Base-by-base conservation (phyloP, 2,888 invertebrate species). In the Tubulanus polymorphus region DNA sequence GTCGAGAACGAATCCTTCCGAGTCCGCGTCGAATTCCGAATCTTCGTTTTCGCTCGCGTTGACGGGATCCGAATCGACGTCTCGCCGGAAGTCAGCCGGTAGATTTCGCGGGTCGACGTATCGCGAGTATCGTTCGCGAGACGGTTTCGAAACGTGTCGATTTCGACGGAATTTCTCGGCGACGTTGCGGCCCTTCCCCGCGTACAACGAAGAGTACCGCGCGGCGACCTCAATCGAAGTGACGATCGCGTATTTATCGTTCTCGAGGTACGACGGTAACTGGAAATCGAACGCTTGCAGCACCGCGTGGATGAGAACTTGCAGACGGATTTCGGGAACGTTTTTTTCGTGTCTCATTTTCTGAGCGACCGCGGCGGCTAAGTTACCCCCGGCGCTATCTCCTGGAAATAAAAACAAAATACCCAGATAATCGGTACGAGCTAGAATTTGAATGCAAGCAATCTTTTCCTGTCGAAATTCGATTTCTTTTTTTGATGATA, bases 281-380 rank as follows among this genome's bases (percentile, higher is more conserved):
- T 65, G 62, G 57, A 74, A 68, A 53, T 69, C 67, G 55, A 74
- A 64, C n/a, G 64, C 59, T 48, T 74, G 71, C 26, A 67, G 66
- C 18, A 70, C 68, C 5, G 75, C 75, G 58, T 74, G 73, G 55
- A 75, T 64, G 37, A 76, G 59, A 18, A 74, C 62, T 61, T 75
- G 72, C 37, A 65, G 37, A 27, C 51, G 52, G 28, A 47, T 25
- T 30, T 20, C 45, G 23, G 56, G 50, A n/a, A 29, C 26, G 18
- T 29, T 18, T 0, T 37, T 32, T 37, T 46, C 46, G 20, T 53
- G 45, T n/a, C 56, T 25, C 5, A 56, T 37, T 20, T 23, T 27
- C 48, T 53, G 48, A 25, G 61, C 41, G 20, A 65, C 61, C 18
- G 61, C 57, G 23, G 61, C 55, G 1, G 63, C 61, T n/a, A 62